Base-by-base conservation (phyloP, 2,113 vertebrate species). In the Serinus canaria region DNA sequence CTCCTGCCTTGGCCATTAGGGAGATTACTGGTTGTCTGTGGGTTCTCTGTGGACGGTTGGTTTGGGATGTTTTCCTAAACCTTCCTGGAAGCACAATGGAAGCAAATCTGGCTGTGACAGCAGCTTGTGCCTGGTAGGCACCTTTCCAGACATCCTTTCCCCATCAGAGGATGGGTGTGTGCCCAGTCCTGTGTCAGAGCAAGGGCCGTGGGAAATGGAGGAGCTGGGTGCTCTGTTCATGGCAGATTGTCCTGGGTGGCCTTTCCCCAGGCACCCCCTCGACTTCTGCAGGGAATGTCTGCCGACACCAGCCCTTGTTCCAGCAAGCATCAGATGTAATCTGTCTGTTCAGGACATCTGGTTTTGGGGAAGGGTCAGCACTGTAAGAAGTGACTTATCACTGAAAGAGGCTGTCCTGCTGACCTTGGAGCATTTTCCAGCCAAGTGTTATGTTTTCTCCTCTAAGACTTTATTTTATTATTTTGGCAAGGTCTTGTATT, bases 151-250 rank as follows among this genome's bases (percentile, higher is more conserved):
- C 28, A 23, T 15, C 64, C 60, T 77, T 43, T 81, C 41, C 49
- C 16, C 15, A 16, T 62, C 50, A 4, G 37, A 91, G 81, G 41
- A 59, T 0, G 1, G 53, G 41, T 33, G 5, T 0, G 0, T 81
- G 84, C 49, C 73, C 49, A 9, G 77, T 60, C 16, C 1, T 10
- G 37, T 56, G 63, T 35, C 0, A 1, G 76, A 33, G 41, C 49
- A 64, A 56, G 53, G 53, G 44, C 62, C 0, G 1, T 72, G 80
- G 53, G 79, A 64, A 75, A 3, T 37, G 24, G 20, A 33, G 90
- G 62, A 83, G 53, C 37, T 76, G 76, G 67, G 2, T 72, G 59
- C 41, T 86, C 28, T 73, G 35, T 58, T 13, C 20, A 2, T 39
- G 67, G 44, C 72, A 83, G 27, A 5, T 69, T 80, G 63, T 80